Conservation (phyloP, 37 sponge, comb jelly and placozoan species). For the Amphimedon queenslandica region DNA sequence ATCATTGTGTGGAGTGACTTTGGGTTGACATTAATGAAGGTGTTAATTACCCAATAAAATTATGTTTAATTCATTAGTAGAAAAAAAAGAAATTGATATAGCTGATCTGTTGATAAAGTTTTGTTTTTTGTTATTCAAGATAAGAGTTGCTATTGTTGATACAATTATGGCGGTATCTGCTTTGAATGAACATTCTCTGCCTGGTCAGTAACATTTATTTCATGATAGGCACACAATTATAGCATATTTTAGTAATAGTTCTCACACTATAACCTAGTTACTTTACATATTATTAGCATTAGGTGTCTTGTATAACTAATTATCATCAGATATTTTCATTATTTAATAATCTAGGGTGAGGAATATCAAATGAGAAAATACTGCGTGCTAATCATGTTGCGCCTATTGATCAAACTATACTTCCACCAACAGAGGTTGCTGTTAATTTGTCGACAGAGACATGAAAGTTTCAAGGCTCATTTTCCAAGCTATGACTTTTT, state of each 20-base stretch:
- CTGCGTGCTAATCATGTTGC: background rate
- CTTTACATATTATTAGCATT: too few relatives aligned
- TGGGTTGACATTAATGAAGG: too few relatives aligned
- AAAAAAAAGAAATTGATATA: background rate
- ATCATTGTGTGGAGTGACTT: too few relatives aligned
- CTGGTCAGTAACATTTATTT: too few relatives aligned
- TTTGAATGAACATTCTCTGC: slow-evolving; percentile 62
- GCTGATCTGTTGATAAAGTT: background rate
- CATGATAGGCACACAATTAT: too few relatives aligned
- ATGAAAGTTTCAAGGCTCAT: background rate
- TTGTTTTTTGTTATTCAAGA: background rate
- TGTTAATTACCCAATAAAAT: background rate
- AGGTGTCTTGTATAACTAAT: too few relatives aligned
- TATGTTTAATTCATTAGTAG: background rate
- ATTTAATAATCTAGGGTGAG: background rate
- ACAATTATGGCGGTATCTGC: slow-evolving; percentile 22
- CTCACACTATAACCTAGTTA: too few relatives aligned
- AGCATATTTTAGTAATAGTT: background rate
- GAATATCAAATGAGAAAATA: background rate
- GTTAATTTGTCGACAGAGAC: background rate
- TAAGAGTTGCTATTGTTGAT: background rate
- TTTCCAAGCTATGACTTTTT: background rate
- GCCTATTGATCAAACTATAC: background rate
- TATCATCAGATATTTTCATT: too few relatives aligned
- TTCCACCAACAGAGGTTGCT: slow-evolving; percentile 13